These are phyloP conservation scores for Chrysemys picta DNA, from an alignment of 2,113 vertebrate genomes.

Conservation along the genomic window DNA sequence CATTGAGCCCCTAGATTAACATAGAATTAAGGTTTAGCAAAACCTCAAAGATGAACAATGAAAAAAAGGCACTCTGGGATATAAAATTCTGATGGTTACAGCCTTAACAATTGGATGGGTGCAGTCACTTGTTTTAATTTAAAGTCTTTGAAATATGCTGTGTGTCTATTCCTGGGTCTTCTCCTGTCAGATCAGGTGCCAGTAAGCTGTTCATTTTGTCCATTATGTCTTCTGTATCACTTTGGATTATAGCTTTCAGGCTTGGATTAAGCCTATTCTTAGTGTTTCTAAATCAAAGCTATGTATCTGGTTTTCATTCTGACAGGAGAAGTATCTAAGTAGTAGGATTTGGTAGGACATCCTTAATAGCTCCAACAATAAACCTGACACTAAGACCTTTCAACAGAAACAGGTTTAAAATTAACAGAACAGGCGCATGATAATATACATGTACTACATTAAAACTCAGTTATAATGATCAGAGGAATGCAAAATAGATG, in stretches of 20 bases:
- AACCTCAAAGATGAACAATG: background rate
- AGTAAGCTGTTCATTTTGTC: background rate
- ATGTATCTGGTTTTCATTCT: slow-evolving; percentile 11
- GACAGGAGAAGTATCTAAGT: background rate
- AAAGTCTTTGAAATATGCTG: background rate
- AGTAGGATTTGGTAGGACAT: background rate
- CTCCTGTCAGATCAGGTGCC: background rate
- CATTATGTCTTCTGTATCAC: background rate
- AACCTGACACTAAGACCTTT: background rate
- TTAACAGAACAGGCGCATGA: background rate
- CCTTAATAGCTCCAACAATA: background rate
- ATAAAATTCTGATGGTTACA: background rate
- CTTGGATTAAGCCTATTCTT: slow-evolving; percentile 42
- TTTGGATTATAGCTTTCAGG: slow-evolving; percentile 30
- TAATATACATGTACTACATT: background rate
- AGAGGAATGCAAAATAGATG: background rate
- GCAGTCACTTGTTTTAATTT: background rate
- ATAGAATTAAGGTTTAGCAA: background rate
- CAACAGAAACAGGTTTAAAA: background rate
- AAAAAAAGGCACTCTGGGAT: background rate
- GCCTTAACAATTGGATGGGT: background rate
- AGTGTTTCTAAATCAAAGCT: slow-evolving; percentile 14
- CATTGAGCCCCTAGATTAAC: background rate
- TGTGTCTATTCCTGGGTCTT: background rate
- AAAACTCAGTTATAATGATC: background rate